A percentile compares a stretch with the other conserved stretches of the same genome.
Conservation (phyloP, 1,140 invertebrate genomes). For the Ceratina calcarata region DNA sequence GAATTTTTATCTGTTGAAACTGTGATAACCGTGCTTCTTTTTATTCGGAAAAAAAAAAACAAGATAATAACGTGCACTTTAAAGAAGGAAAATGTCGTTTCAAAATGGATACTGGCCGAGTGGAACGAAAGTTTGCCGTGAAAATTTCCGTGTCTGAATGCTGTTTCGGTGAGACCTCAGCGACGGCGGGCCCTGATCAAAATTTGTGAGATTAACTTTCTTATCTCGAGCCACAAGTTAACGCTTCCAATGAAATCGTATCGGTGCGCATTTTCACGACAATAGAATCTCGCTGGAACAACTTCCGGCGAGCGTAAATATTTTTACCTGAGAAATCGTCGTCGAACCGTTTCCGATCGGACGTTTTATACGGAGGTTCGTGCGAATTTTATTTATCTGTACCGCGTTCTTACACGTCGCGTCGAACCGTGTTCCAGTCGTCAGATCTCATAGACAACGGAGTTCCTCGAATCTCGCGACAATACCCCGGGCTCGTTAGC, state of each 20-base stretch:
- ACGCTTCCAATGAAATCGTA: neutral
- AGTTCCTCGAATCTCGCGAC: too few relatives aligned
- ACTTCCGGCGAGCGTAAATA: neutral
- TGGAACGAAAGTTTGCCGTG: neutral
- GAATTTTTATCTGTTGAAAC: too few relatives aligned
- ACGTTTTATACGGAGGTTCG: too few relatives aligned
- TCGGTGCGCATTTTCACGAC: neutral
- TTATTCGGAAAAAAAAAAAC: too few relatives aligned
- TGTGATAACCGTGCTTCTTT: too few relatives aligned
- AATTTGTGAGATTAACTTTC: slow-evolving; percentile 13
- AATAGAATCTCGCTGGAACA: slow-evolving; percentile 12
- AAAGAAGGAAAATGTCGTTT: neutral
- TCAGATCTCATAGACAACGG: too few relatives aligned
- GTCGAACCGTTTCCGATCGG: neutral
- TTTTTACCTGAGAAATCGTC: neutral
- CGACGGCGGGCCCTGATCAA: neutral
- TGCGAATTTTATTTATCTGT: too few relatives aligned
- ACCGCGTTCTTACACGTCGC: too few relatives aligned
- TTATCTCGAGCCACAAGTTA: neutral
- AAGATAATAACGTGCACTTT: too few relatives aligned
- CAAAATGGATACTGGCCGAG: neutral
- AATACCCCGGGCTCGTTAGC: too few relatives aligned
- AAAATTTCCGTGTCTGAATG: neutral
- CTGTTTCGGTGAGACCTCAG: neutral
- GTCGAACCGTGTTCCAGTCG: too few relatives aligned